Evolutionary conservation across 2,888 invertebrate genomes (phyloP), one percentile per base, ranked within the genome.

Genomic region (Pelosia muscerda): DNA sequence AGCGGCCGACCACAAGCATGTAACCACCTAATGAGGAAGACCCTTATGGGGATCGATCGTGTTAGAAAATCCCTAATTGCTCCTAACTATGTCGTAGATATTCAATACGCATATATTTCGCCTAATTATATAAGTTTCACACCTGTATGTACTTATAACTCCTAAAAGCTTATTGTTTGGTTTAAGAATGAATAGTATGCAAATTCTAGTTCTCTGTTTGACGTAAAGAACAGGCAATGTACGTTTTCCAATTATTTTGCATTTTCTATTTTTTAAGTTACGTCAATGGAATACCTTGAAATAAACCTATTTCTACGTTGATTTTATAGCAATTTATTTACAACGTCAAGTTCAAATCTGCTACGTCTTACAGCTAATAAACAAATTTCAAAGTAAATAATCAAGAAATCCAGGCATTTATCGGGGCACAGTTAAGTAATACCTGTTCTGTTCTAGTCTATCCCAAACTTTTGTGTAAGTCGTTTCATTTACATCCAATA

Each of bases 41-140:
- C 83, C 90, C 91, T 88, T 92, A 89, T 90, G 89, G 84, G 87
- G 87, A 82, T 81, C 80, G 84, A 80, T 81, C 86, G 88, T 89
- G 88, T 92, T 91, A 90, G 89, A 90, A 92, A 92, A 90, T 88
- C 87, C 88, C 90, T 90, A 92, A 92, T 91, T 92, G 90, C 90
- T 86, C 85, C 81, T 86, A 88, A 90, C 88, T 88, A 87, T 90
- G 87, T 89, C 84, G 85, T 91, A 90, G 89, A 90, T 89, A 92
- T 91, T 89, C 89, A 84, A 85, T 86, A 81, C 86, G 85, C 88
- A 84, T 84, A 83, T 87, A 83, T 85, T 79, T 84, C 73, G 72
- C 85, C 85, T 89, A 91, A 90, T 90, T 91, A 91, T 88, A 86
- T 81, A 81, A 78, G 75, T 76, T 70, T 80, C 65, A 73, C 81